These are phyloP conservation scores for Leuciscus idus DNA, from an alignment of 2,113 vertebrate species.

Conservation along the genomic window DNA sequence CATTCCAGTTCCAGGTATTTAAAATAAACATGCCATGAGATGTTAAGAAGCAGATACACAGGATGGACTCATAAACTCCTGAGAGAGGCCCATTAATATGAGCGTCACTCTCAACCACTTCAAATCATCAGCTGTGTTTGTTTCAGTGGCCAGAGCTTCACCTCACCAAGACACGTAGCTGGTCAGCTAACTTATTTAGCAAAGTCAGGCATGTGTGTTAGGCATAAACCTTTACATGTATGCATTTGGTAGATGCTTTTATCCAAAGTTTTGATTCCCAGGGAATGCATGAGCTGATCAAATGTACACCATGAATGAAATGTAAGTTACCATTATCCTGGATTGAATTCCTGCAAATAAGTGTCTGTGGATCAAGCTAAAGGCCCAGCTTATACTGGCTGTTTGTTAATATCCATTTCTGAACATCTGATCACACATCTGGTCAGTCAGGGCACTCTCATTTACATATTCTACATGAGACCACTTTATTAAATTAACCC, in stretches of 20 bases:
- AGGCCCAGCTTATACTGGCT: no score
- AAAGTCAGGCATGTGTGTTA: background rate
- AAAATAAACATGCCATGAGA: slow-evolving; percentile 31
- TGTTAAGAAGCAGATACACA: background rate
- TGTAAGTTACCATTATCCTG: background rate
- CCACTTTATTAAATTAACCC: no score
- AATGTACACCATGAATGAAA: background rate
- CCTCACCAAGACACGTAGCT: no score
- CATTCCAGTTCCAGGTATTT: slow-evolving; percentile 1
- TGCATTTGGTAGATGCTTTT: background rate
- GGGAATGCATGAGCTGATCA: no score
- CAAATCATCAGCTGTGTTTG: slow-evolving; percentile 38
- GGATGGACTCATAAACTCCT: slow-evolving; percentile 30
- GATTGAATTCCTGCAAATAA: no score
- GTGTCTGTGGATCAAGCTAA: no score
- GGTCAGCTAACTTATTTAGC: background rate
- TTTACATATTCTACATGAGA: no score
- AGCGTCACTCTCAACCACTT: slow-evolving; percentile 38
- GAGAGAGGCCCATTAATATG: slow-evolving; percentile 37
- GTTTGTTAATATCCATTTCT: no score
- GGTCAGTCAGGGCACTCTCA: no score
- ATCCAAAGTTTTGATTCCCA: background rate
- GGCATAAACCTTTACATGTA: background rate
- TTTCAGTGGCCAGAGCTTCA: background rate
- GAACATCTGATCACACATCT: no score